Percentiles rank a stretch among this genome's conserved stretches.
Conservation (phyloP, 2,888 invertebrate genomes). For the Ophonus ardosiacus region DNA sequence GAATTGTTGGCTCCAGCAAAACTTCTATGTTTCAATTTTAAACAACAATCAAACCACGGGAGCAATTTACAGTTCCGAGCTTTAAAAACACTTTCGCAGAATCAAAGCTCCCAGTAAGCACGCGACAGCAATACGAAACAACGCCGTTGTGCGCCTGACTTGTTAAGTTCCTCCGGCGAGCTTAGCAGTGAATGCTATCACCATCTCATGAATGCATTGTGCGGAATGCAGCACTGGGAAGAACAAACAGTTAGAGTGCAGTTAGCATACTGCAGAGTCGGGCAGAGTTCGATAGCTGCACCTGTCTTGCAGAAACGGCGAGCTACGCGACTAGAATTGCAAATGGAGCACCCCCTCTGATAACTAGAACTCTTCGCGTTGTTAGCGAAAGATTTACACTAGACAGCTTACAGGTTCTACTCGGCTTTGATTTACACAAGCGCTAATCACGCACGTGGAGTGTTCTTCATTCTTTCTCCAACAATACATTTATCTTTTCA, state of each 20-base stretch:
- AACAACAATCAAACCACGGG: constrained; percentile 46
- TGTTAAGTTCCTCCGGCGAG: neutral
- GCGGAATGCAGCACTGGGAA: constrained; percentile 4
- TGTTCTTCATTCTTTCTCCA: neutral
- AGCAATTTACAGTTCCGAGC: constrained; percentile 48
- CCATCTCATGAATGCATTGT: constrained; percentile 23
- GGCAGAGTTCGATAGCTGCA: constrained; percentile 54
- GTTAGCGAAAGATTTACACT: constrained; percentile 50
- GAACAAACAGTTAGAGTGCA: constrained; percentile 62
- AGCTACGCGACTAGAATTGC: constrained; percentile 55
- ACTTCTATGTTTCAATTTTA: constrained; percentile 43
- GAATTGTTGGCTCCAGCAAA: constrained; percentile 10
- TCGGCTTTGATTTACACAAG: constrained; percentile 19
- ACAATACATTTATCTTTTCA: neutral
- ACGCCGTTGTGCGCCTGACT: constrained; percentile 10
- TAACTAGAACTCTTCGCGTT: constrained; percentile 46
- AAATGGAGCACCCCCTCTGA: constrained; percentile 44
- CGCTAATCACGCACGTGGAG: constrained; percentile 9
- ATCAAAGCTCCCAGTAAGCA: constrained; percentile 43
- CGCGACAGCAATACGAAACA: constrained; percentile 51
- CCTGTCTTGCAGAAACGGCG: constrained; percentile 44
- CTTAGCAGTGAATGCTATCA: constrained; percentile 18
- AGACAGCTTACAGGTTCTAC: constrained; percentile 6
- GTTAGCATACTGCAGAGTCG: constrained; percentile 60
- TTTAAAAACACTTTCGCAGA: constrained; percentile 50